Evolutionary conservation across 1,140 invertebrate genomes (phyloP).

Genomic region (Caligus rogercresseyi): DNA sequence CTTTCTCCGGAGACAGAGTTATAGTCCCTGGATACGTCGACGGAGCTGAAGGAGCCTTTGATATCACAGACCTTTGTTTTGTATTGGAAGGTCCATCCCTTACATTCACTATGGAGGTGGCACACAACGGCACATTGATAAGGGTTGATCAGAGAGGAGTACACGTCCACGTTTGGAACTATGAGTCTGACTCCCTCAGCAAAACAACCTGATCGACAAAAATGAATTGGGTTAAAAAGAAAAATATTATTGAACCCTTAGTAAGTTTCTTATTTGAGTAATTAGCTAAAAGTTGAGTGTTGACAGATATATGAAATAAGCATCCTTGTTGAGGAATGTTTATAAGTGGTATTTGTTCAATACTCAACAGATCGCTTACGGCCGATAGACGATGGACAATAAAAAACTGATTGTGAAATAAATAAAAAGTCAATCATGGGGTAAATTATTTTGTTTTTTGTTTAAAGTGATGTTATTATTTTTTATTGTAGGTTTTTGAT

Average conservation of each 20-base stretch:
- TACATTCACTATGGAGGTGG: background rate
- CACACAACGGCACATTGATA: background rate
- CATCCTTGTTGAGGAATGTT: background rate
- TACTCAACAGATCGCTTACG: background rate
- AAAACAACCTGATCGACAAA: too few relatives aligned
- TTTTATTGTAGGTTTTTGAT: too few relatives aligned
- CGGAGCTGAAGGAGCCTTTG: background rate
- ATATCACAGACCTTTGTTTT: background rate
- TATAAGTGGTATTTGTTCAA: background rate
- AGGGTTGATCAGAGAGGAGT: background rate
- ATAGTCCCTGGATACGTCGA: background rate
- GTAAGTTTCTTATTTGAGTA: background rate
- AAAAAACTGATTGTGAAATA: too few relatives aligned
- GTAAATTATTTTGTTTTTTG: too few relatives aligned
- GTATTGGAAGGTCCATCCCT: background rate
- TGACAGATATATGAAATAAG: too few relatives aligned
- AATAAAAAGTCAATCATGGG: too few relatives aligned
- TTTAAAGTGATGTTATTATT: too few relatives aligned
- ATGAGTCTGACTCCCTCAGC: background rate
- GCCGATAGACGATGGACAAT: too few relatives aligned
- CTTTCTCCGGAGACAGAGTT: background rate
- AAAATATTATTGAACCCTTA: background rate
- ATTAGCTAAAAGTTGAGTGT: too few relatives aligned
- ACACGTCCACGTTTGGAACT: background rate
- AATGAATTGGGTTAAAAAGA: too few relatives aligned